Percentiles rank a stretch among this genome's conserved stretches.
phyloP scores from a whole-genome alignment of 2,113 vertebrate genomes.

The Baryphthengus martii region DNA sequence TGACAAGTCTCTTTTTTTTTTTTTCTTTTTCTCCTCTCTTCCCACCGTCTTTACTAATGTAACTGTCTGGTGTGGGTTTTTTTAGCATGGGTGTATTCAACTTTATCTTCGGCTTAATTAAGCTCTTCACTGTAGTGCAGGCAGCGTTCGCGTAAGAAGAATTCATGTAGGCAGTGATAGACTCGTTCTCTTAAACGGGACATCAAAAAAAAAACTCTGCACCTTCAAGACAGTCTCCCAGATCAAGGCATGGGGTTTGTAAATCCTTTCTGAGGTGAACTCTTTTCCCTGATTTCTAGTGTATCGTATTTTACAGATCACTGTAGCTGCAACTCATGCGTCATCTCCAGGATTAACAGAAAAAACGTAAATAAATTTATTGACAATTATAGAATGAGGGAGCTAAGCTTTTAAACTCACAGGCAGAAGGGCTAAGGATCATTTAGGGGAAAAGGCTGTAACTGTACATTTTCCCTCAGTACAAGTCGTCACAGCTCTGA shows the following conservation, averaged over 20 bases:
- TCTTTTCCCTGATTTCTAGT: background rate
- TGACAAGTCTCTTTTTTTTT: rapidly evolving
- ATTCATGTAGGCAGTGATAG: background rate
- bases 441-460: background rate
- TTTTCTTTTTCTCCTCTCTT: background rate
- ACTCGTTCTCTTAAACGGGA: background rate
- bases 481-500: background rate
- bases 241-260: background rate
- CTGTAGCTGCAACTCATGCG: background rate
- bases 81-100: background rate
- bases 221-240: background rate
- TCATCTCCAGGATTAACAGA: background rate
- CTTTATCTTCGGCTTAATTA: background rate
- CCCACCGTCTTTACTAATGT: background rate
- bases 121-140: background rate
- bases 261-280: background rate
- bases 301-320: background rate
- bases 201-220: background rate
- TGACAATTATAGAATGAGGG: background rate
- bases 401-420: background rate
- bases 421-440: background rate
- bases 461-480: background rate
- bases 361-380: background rate
- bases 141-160: background rate
- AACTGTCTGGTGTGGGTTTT: background rate